These are phyloP conservation scores for Eilema sororculum DNA, from an alignment of 2,888 invertebrate species.

Conservation along the genomic window DNA sequence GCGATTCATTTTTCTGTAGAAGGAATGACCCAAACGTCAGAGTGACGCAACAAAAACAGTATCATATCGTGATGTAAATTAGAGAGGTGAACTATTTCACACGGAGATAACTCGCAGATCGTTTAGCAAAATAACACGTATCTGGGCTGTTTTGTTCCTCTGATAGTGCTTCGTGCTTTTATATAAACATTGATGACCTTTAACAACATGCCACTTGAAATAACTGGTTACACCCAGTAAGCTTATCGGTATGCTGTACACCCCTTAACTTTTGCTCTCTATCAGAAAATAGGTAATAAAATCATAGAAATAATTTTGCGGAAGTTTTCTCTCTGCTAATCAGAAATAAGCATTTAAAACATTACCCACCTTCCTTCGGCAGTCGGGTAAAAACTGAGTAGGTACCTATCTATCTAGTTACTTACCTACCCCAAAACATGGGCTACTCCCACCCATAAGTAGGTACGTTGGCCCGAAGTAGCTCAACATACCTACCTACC, in stretches of 20 bases:
- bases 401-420: too few relatives aligned
- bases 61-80: not conserved
- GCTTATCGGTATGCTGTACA: not conserved
- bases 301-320: too few relatives aligned
- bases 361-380: too few relatives aligned
- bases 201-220: not conserved
- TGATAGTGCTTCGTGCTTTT: not conserved
- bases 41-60: not conserved
- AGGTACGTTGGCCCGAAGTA: too few relatives aligned
- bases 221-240: not conserved
- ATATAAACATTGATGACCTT: conserved; percentile 8
- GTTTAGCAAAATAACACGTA: conserved; percentile 6
- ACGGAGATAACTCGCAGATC: not conserved
- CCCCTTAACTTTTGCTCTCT: not conserved
- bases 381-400: too few relatives aligned
- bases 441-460: too few relatives aligned
- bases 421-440: too few relatives aligned
- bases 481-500: too few relatives aligned
- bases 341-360: too few relatives aligned
- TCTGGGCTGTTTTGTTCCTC: conserved; percentile 2
- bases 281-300: not conserved
- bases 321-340: too few relatives aligned
- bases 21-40: not conserved
- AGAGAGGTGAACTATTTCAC: not conserved
- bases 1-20: too few relatives aligned